phyloP scores from a whole-genome alignment of 2,797 vertebrate species.

The Squalus acanthias region DNA sequence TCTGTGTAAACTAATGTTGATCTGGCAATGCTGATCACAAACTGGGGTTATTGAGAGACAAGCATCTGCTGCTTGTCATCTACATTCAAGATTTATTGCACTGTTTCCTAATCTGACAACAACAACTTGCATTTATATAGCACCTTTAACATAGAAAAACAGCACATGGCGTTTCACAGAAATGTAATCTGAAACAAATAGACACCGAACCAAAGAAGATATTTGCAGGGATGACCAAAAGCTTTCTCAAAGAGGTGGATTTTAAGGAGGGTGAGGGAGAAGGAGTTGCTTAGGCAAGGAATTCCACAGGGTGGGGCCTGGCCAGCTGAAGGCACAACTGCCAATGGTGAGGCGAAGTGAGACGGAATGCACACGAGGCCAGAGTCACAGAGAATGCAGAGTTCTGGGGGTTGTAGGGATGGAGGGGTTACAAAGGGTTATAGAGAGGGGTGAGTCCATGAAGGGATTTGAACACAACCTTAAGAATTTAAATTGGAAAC shows the following conservation, averaged over 20 bases:
- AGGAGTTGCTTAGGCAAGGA: not conserved
- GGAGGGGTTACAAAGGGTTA: too few relatives aligned
- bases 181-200: slow-evolving; percentile 1
- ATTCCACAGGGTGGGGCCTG: not conserved
- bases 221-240: not conserved
- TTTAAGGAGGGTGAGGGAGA: not conserved
- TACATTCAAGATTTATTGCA: not conserved
- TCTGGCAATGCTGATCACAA: not conserved
- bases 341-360: not conserved
- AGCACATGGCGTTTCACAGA: not conserved
- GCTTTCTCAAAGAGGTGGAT: not conserved
- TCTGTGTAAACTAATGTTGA: not conserved
- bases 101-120: not conserved
- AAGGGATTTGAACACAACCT: too few relatives aligned
- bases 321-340: not conserved
- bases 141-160: not conserved
- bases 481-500: too few relatives aligned
- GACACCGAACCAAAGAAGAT: not conserved
- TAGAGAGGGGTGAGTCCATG: too few relatives aligned
- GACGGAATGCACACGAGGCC: not conserved
- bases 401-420: too few relatives aligned
- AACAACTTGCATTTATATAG: not conserved
- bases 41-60: not conserved
- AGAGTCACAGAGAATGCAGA: not conserved
- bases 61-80: not conserved